Conservation (phyloP, 1,140 invertebrate species). For the Ruditapes philippinarum region DNA sequence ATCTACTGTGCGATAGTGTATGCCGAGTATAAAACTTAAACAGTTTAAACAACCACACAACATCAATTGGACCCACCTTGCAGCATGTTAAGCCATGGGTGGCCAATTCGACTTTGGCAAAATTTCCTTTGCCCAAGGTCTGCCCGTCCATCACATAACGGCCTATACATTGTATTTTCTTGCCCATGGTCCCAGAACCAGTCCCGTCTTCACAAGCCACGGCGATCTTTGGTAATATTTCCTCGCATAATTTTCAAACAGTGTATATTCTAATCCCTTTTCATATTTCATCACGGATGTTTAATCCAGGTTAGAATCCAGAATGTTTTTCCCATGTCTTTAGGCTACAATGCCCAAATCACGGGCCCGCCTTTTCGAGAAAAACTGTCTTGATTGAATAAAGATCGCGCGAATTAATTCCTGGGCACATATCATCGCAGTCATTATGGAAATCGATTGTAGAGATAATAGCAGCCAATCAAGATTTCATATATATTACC, state of each 20-base stretch:
- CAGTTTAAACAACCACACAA: background rate
- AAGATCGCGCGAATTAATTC: conserved; percentile 35
- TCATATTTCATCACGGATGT: conserved; percentile 21
- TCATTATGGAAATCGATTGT: conserved; percentile 46
- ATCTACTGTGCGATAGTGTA: no score
- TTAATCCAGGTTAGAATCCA: conserved; percentile 46
- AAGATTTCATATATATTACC: conserved; percentile 50
- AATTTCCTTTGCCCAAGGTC: conserved; percentile 86
- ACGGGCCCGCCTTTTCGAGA: conserved; percentile 18
- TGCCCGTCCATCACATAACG: conserved; percentile 86
- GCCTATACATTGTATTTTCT: conserved; percentile 86
- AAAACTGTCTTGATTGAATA: conserved; percentile 14
- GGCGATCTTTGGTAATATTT: background rate
- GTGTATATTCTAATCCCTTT: conserved; percentile 33
- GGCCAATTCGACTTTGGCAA: conserved; percentile 86
- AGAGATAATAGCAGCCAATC: conserved; percentile 39
- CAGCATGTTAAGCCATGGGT: conserved; percentile 85
- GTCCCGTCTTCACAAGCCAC: conserved; percentile 10
- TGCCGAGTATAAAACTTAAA: background rate
- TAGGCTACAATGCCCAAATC: conserved; percentile 32
- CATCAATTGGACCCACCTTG: conserved; percentile 81
- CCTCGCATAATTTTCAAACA: conserved; percentile 35
- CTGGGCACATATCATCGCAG: conserved; percentile 30
- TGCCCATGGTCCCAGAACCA: conserved; percentile 78
- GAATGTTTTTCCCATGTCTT: conserved; percentile 29